phyloP scores from a whole-genome alignment of 2,113 vertebrate species.

The Phaethornis superciliosus region DNA sequence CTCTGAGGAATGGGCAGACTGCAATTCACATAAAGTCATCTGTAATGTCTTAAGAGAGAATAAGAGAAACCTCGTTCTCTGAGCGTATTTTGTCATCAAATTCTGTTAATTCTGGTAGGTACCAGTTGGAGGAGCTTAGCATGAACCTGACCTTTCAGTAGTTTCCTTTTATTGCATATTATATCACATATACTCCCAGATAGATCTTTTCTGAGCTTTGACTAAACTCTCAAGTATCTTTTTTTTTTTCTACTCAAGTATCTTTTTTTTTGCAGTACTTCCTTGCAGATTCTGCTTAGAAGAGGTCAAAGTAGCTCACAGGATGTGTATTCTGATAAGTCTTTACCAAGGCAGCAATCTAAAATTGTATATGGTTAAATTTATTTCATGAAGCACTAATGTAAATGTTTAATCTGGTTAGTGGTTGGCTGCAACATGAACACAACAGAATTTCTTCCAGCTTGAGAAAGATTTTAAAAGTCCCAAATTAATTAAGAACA shows the following conservation, averaged over 20 bases:
- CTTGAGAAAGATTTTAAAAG: background rate
- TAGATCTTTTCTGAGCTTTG: background rate
- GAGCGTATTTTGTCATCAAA: background rate
- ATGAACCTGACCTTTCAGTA: constrained; percentile 27
- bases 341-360: background rate
- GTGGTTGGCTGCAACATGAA: background rate
- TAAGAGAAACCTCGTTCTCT: background rate
- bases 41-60: background rate
- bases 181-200: background rate
- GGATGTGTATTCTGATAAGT: background rate
- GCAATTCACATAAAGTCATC: background rate
- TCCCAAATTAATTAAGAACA: background rate
- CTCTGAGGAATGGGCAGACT: background rate
- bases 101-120: constrained; percentile 3
- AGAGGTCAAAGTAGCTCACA: background rate
- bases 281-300: constrained; percentile 9
- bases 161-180: constrained; percentile 31
- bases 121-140: constrained; percentile 3
- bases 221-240: background rate
- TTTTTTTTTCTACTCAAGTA: background rate
- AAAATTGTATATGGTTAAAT: background rate
- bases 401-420: background rate
- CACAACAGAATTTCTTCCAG: background rate
- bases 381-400: background rate
- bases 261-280: background rate